Evolutionary conservation across 35 echinoderm and acorn worm species (phyloP), one percentile per base, ranked within the genome.

Genomic region (Lytechinus pictus): DNA sequence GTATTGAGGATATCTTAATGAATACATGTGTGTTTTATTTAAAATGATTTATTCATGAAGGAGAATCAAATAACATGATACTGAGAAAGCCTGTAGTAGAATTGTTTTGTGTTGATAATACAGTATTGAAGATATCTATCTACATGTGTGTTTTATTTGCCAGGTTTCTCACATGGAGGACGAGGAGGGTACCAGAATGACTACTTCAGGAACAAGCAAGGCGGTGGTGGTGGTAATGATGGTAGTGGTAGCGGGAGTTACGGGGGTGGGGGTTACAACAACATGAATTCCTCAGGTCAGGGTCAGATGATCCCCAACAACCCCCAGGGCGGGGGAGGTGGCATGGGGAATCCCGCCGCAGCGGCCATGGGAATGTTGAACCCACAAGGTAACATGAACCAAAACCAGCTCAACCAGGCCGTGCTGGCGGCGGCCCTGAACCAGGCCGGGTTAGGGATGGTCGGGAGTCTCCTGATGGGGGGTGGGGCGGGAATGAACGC

Each of bases 381-480:
- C 29, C 88, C 28, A 3, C 29, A 54, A 44, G 92, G 53, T n/a
- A 57, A 57, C 55, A 93, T 93, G 92, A 93, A 93, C 54, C 92
- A 93, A 55, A 93, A 93, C 54, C 92, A 93, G 55, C 92, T 93
- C 53, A 93, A 93, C 54, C 92, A 93, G 53, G 92, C 92, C 11
- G 54, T 93, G 92, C 52, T 93, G 9, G 92, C 92, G 3, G 92
- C 92, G 9, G 92, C 92, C 92, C 52, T 93, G 53, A 93, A 57
- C 54, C 92, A 93, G 55, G 92, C 92, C 28, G 92, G 92, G 9
- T 54, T 93, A 12, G 92, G 92, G 55, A 93, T 93, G 92, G 54
- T 93, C 27, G 92, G 92, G 53, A 93, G 92, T 54, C 12, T 93
- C 10, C 27, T 93, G n/a, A 93, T 93, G 92, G 92, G 92, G 6